These are phyloP conservation scores for Dynastes maya DNA, from an alignment of 2,888 invertebrate genomes.

Conservation along the genomic window DNA sequence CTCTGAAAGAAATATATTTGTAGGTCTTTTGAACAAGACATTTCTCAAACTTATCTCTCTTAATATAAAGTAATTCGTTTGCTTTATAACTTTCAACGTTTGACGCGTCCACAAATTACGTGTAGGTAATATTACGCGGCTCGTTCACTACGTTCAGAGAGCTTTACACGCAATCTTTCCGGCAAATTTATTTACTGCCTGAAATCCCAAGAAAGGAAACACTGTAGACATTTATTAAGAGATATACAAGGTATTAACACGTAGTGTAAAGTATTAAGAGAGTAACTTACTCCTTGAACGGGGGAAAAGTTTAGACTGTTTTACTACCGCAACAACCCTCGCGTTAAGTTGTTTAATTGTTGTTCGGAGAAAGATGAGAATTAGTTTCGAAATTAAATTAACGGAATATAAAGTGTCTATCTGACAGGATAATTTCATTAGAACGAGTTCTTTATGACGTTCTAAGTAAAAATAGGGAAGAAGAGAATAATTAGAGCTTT, in stretches of 20 bases:
- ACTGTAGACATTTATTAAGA: slow-evolving; percentile 16
- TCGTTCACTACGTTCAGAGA: neutral
- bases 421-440: too few species aligned
- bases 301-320: slow-evolving; percentile 19
- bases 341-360: slow-evolving; percentile 25
- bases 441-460: too few species aligned
- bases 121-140: too few species aligned
- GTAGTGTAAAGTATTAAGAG: slow-evolving; percentile 14
- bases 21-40: too few species aligned
- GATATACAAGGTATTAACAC: slow-evolving; percentile 19
- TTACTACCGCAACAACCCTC: slow-evolving; percentile 16
- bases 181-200: slow-evolving; percentile 21
- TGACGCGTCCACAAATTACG: too few species aligned
- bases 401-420: slow-evolving; percentile 1
- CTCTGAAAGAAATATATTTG: too few species aligned
- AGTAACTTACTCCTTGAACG: slow-evolving; percentile 4
- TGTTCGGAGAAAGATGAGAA: slow-evolving; percentile 1
- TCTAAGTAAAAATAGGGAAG: too few species aligned
- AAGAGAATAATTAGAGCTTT: too few species aligned
- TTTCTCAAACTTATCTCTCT: too few species aligned
- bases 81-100: too few species aligned
- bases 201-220: slow-evolving; percentile 7
- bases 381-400: slow-evolving; percentile 16
- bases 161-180: slow-evolving; percentile 15
- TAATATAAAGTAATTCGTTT: too few species aligned